Evolutionary conservation across 2,113 vertebrate species (phyloP).

Genomic region (Daphoenositta chrysoptera): DNA sequence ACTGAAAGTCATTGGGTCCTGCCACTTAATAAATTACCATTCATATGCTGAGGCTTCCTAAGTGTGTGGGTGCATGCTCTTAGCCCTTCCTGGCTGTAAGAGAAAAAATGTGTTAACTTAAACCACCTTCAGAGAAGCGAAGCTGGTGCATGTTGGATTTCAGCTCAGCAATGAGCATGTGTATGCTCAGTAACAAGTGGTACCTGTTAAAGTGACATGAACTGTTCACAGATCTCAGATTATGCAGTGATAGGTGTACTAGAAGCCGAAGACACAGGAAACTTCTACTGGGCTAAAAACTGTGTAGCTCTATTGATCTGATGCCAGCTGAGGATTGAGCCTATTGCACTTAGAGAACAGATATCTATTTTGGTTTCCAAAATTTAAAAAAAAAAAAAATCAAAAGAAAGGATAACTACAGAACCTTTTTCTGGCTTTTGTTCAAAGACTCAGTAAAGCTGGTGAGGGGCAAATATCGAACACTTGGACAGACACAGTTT

Average conservation of each 20-base stretch:
- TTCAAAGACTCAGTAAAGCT: slow-evolving; percentile 8
- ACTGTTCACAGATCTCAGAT: slow-evolving; percentile 6
- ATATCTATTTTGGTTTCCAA: not conserved
- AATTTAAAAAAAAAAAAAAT: not conserved
- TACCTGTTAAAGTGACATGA: not conserved
- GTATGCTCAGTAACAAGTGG: not conserved
- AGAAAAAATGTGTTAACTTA: slow-evolving; percentile 9
- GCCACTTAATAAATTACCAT: not conserved
- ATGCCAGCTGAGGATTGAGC: not conserved
- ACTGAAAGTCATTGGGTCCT: not conserved
- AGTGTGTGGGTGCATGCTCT: not conserved
- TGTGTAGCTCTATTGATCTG: not conserved
- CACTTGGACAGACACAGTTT: not conserved
- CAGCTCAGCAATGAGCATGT: not conserved
- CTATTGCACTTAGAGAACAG: not conserved
- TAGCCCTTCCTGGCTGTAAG: not conserved
- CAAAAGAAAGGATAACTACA: not conserved
- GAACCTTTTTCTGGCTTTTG: slow-evolving; percentile 26
- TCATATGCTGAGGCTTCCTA: not conserved
- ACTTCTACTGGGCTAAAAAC: not conserved
- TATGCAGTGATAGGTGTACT: not conserved
- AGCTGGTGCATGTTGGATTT: not conserved
- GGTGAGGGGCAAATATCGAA: not conserved
- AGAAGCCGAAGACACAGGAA: not conserved
- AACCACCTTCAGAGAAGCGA: not conserved